Evolutionary conservation across 2,797 vertebrate genomes (phyloP).

Genomic region (Fringilla coelebs): DNA sequence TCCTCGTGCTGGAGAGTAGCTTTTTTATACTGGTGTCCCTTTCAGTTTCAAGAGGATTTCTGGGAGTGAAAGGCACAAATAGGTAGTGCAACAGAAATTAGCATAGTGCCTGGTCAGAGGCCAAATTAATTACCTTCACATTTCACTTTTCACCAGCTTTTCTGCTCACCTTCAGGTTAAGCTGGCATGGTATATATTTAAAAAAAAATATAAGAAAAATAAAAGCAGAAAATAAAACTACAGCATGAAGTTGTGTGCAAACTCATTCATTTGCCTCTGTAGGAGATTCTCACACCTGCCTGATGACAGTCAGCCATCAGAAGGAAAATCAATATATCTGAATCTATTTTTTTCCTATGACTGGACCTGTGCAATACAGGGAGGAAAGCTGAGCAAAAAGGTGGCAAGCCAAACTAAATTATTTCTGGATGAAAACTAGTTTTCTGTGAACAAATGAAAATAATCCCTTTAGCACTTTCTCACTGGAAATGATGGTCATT

Average conservation of each 20-base stretch:
- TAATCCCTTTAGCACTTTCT: not conserved
- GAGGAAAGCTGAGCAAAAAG: not conserved
- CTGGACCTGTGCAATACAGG: not conserved
- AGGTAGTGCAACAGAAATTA: not conserved
- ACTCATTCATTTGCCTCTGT: not conserved
- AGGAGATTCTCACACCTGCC: not conserved
- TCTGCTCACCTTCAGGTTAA: not conserved
- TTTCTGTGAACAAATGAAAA: conserved; percentile 8
- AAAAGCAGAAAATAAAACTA: not conserved
- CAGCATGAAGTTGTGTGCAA: not conserved
- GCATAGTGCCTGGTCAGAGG: not conserved
- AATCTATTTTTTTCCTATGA: not conserved
- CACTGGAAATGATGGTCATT: not conserved
- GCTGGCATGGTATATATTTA: not conserved
- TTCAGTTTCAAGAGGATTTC: not conserved
- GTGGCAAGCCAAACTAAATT: not conserved
- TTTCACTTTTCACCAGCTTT: not conserved
- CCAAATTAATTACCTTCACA: not conserved
- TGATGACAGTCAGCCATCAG: not conserved
- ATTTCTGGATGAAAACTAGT: not conserved
- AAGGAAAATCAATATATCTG: conserved; percentile 30
- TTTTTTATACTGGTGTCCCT: not conserved
- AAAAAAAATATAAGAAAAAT: not conserved
- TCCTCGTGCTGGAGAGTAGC: not conserved
- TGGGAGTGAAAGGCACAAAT: not conserved